These are phyloP conservation scores for Hydrophis major DNA, from an alignment of 2,797 vertebrate genomes.

Conservation along the genomic window DNA sequence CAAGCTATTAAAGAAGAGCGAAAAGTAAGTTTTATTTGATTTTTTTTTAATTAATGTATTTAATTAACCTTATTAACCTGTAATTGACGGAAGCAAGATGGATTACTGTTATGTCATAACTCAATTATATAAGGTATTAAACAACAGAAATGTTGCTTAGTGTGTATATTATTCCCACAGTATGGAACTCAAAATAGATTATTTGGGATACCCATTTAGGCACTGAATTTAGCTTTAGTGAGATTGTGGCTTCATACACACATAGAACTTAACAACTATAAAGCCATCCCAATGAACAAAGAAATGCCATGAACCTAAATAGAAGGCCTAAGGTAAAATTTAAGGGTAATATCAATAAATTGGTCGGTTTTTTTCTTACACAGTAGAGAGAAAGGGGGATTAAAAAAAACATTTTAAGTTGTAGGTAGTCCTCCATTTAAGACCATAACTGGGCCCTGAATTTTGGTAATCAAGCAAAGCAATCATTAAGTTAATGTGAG, in stretches of 20 bases:
- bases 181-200: background rate
- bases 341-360: background rate
- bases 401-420: background rate
- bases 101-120: background rate
- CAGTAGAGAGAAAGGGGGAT: background rate
- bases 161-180: background rate
- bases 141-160: background rate
- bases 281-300: background rate
- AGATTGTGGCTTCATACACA: background rate
- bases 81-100: background rate
- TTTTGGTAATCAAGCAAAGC: background rate
- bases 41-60: background rate
- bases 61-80: background rate
- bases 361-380: background rate
- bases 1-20: constrained; percentile 86
- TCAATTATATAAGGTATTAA: background rate
- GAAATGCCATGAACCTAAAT: background rate
- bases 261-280: background rate
- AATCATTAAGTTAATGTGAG: background rate
- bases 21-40: constrained; percentile 74
- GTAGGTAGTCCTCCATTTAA: background rate
- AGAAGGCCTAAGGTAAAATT: background rate
- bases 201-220: background rate
- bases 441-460: background rate
- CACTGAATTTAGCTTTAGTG: background rate